Evolutionary conservation across 2,797 vertebrate species (phyloP).

Genomic region (Mergus octosetaceus): DNA sequence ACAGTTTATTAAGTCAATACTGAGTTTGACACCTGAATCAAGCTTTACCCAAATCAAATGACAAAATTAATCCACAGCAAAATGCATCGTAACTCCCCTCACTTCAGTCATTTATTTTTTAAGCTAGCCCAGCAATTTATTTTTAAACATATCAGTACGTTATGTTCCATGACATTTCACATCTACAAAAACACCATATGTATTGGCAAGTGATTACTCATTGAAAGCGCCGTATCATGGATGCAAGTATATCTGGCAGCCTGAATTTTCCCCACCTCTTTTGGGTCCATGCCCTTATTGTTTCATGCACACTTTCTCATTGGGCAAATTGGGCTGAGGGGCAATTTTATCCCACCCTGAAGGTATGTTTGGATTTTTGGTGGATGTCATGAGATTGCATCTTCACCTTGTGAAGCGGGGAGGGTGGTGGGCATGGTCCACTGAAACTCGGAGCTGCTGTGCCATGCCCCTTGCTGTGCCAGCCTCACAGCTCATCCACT

Average conservation of each 20-base stretch:
- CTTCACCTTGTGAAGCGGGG: rapidly evolving
- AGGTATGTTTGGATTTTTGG: neutral
- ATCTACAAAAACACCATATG: conserved; percentile 72
- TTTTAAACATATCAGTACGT: conserved; percentile 71
- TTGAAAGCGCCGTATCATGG: conserved; percentile 40
- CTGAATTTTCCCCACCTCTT: conserved; percentile 43
- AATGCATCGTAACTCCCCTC: neutral
- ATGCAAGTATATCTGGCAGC: conserved; percentile 46
- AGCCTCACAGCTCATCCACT: neutral
- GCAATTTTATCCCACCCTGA: neutral
- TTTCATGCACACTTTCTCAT: neutral
- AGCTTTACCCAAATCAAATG: neutral
- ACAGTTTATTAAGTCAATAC: conserved; percentile 20
- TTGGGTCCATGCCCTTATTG: conserved; percentile 62
- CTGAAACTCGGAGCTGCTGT: neutral
- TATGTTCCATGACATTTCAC: conserved; percentile 74
- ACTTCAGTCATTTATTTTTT: conserved; percentile 50
- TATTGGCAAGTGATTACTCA: conserved; percentile 68
- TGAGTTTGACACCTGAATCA: conserved; percentile 14
- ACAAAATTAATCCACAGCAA: conserved; percentile 23
- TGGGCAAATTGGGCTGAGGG: rapidly evolving
- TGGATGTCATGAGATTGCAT: neutral
- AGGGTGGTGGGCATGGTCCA: neutral
- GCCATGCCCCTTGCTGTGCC: rapidly evolving
- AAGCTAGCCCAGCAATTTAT: conserved; percentile 63